Percentiles rank a stretch among this genome's conserved stretches.
phyloP scores from a whole-genome alignment of 2,113 vertebrate species.

The Panthera uncia region DNA sequence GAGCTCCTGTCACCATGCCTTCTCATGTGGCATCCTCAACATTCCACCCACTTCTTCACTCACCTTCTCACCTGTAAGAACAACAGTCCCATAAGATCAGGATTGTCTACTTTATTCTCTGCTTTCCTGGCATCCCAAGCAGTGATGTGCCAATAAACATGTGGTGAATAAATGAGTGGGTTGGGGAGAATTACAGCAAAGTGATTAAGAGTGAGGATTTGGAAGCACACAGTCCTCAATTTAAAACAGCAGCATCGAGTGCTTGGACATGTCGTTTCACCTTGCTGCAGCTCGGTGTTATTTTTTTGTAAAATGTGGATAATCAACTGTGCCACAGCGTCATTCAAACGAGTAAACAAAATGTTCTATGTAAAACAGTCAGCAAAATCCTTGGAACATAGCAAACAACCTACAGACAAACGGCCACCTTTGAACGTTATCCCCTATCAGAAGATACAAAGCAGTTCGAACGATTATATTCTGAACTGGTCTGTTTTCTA shows the following conservation, averaged over 20 bases:
- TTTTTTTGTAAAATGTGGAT: not conserved
- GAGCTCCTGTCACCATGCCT: rapidly evolving
- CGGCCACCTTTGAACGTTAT: not conserved
- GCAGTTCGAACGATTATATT: not conserved
- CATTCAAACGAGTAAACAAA: not conserved
- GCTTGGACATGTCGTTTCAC: not conserved
- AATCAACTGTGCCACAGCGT: not conserved
- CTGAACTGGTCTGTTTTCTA: not conserved
- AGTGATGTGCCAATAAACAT: not conserved
- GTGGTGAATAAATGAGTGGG: not conserved
- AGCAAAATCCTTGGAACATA: not conserved
- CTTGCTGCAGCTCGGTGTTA: not conserved
- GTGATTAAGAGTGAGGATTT: not conserved
- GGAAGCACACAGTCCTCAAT: not conserved
- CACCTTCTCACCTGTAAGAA: not conserved
- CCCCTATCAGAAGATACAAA: not conserved
- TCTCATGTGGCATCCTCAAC: not conserved
- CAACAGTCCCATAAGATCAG: not conserved
- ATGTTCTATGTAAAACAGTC: not conserved
- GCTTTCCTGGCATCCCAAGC: not conserved
- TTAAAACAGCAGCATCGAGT: not conserved
- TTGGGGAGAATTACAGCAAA: not conserved
- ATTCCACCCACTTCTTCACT: not conserved
- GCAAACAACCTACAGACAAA: not conserved
- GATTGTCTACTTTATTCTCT: not conserved